Evolutionary conservation across 2,888 invertebrate species (phyloP).

Genomic region (Harmothoe impar): DNA sequence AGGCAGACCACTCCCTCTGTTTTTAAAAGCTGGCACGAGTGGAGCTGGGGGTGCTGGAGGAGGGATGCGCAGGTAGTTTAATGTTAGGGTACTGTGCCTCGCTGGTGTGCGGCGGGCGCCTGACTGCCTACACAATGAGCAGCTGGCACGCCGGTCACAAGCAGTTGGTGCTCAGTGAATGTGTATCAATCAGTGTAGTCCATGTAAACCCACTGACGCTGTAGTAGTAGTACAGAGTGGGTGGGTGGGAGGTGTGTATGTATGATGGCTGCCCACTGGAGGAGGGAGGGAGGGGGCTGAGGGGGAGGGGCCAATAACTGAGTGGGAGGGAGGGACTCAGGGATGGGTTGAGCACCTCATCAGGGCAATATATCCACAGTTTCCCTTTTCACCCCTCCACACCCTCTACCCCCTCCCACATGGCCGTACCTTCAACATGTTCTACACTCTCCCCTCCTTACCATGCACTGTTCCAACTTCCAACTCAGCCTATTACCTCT

Average conservation of each 20-base stretch:
- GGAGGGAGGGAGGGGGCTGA: background rate
- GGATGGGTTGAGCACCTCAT: background rate
- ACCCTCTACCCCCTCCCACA: background rate
- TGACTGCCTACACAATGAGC: slow-evolving; percentile 14
- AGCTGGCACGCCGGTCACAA: background rate
- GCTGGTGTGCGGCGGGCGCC: slow-evolving; percentile 27
- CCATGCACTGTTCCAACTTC: too few relatives aligned
- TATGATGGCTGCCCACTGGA: background rate
- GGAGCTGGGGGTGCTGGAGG: background rate
- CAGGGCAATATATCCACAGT: slow-evolving; percentile 1
- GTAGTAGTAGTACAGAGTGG: background rate
- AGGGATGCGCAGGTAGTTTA: background rate
- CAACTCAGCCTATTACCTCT: background rate
- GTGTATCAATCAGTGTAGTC: slow-evolving; percentile 24
- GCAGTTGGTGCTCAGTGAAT: slow-evolving; percentile 1
- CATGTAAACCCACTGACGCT: background rate
- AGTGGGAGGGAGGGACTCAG: background rate
- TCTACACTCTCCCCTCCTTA: too few relatives aligned
- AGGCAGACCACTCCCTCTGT: background rate
- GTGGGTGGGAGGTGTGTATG: background rate
- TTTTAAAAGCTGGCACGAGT: background rate
- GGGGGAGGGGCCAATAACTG: background rate
- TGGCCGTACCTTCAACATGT: too few relatives aligned
- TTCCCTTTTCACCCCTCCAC: background rate
- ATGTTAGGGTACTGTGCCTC: background rate